phyloP scores from a whole-genome alignment of 2,113 vertebrate genomes.

The Anolis sagrei region DNA sequence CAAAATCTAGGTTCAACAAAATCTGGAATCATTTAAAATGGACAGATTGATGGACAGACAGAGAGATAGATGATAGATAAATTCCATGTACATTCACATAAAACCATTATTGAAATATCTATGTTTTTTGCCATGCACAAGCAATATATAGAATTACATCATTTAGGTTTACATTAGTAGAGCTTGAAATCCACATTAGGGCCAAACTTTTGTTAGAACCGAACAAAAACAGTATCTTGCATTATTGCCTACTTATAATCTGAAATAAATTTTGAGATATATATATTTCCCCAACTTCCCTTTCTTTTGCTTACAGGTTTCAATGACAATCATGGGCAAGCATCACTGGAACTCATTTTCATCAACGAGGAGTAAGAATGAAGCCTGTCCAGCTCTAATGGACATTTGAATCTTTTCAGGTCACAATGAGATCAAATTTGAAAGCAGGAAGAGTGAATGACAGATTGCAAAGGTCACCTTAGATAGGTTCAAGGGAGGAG shows the following conservation, averaged over 20 bases:
- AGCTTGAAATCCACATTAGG: background rate
- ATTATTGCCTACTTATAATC: background rate
- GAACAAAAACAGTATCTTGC: background rate
- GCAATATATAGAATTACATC: too few species aligned
- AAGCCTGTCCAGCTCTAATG: constrained; percentile 63
- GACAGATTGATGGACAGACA: too few species aligned
- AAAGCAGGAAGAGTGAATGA: constrained; percentile 52
- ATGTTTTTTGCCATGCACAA: background rate
- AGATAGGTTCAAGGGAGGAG: constrained; percentile 8
- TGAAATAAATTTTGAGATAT: background rate
- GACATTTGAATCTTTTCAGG: constrained; percentile 68
- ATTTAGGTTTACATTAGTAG: too few species aligned
- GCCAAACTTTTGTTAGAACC: background rate
- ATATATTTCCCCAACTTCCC: background rate
- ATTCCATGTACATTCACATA: background rate
- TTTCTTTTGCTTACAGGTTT: constrained; percentile 66
- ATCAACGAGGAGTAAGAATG: constrained; percentile 83
- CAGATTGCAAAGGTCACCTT: constrained; percentile 38
- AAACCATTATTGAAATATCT: background rate
- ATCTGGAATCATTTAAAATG: background rate
- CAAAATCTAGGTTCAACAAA: background rate
- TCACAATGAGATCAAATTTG: constrained; percentile 58
- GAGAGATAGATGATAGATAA: too few species aligned
- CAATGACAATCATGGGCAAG: constrained; percentile 56
- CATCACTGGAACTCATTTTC: constrained; percentile 82